Conservation (phyloP, 2,113 vertebrate species). For the Chelonoidis abingdonii region DNA sequence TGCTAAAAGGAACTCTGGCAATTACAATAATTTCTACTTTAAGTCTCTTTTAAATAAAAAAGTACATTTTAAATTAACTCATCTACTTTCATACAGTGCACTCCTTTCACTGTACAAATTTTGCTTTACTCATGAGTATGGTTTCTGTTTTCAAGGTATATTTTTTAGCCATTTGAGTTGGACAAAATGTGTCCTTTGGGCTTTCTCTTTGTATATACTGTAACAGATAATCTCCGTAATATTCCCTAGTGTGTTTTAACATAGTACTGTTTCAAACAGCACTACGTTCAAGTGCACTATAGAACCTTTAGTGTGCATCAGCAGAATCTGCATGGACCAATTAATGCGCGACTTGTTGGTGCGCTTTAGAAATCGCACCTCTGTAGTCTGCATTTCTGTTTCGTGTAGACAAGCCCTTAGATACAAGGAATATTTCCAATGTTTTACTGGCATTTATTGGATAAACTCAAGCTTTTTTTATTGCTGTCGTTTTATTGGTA, state of each 20-base stretch:
- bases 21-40: not conserved
- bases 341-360: not conserved
- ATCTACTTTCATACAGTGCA: not conserved
- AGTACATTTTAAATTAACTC: conserved; percentile 14
- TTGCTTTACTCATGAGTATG: not conserved
- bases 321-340: not conserved
- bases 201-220: not conserved
- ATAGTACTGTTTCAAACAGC: no score
- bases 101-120: not conserved
- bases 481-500: not conserved
- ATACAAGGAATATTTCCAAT: not conserved
- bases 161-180: not conserved
- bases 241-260: no score
- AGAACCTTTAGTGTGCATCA: no score
- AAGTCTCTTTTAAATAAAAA: not conserved
- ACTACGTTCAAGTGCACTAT: no score
- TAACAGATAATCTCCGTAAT: not conserved
- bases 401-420: not conserved
- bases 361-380: not conserved
- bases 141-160: not conserved
- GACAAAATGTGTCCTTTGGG: not conserved
- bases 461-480: not conserved
- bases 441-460: not conserved
- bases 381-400: not conserved
- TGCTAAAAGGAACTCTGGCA: not conserved